phyloP scores from a whole-genome alignment of 2,113 vertebrate species.

The Pimephales promelas region DNA sequence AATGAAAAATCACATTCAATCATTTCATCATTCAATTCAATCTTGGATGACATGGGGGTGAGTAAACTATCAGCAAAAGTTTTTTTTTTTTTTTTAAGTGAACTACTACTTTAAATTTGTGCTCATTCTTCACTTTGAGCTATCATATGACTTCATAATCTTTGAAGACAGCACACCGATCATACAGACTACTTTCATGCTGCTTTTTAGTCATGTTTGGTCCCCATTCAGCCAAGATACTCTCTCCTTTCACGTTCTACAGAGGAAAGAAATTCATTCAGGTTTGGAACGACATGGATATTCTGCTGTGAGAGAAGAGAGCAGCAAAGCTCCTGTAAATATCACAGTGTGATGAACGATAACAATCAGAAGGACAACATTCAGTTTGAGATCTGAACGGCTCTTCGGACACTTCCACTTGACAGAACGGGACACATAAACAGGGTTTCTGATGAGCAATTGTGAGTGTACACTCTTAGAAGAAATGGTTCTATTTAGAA shows the following conservation, averaged over 20 bases:
- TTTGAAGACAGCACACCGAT: background rate
- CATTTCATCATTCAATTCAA: no score
- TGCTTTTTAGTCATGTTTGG: background rate
- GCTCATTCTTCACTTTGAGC: background rate
- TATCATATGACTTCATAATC: background rate
- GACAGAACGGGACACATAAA: constrained; percentile 56
- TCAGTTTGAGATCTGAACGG: background rate
- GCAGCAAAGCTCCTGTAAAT: background rate
- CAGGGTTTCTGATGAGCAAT: constrained; percentile 22
- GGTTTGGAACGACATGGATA: background rate
- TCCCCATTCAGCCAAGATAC: background rate
- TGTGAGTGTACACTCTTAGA: no score
- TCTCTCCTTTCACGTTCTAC: background rate
- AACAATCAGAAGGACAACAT: background rate
- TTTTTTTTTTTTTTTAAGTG: no score
- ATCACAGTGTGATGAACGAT: background rate
- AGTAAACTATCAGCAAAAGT: no score
- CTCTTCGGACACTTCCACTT: constrained; percentile 17
- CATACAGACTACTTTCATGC: background rate
- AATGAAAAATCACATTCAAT: no score
- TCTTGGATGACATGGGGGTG: no score
- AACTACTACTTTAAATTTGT: no score
- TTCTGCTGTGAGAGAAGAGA: background rate
- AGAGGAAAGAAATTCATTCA: background rate
- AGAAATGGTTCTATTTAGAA: no score